A percentile compares a stretch with the other conserved stretches of the same genome.
Conservation (phyloP, 35 echinoderm and acorn worm genomes). For the Acanthaster planci region DNA sequence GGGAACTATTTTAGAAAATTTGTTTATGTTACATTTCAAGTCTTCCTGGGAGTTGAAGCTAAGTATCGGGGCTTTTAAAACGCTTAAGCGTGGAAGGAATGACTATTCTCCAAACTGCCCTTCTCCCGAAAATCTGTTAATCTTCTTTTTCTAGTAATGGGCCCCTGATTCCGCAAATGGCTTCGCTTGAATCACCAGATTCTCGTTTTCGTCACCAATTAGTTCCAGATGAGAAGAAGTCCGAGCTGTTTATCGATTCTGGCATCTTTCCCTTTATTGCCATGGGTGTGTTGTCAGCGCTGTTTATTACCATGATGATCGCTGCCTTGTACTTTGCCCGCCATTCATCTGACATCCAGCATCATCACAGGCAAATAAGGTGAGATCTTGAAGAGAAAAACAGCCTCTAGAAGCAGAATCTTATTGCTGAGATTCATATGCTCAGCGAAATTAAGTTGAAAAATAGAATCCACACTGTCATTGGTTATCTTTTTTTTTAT, state of each 20-base stretch:
- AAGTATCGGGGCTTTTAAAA: too few relatives aligned
- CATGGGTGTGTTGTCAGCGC: neutral
- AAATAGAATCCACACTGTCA: too few relatives aligned
- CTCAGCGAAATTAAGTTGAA: too few relatives aligned
- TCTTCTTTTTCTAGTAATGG: neutral
- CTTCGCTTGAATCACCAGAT: neutral
- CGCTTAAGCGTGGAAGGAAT: too few relatives aligned
- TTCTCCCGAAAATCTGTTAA: neutral
- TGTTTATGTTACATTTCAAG: too few relatives aligned
- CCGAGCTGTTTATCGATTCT: slow-evolving; percentile 6
- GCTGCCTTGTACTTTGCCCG: neutral
- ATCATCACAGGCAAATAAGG: too few relatives aligned
- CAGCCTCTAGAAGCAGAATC: too few relatives aligned
- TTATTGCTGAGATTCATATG: too few relatives aligned
- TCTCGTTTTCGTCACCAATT: neutral
- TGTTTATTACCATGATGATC: slow-evolving; percentile 9
- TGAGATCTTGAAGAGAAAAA: too few relatives aligned
- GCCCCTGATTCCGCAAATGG: neutral
- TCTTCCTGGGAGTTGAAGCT: too few relatives aligned
- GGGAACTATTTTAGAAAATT: too few relatives aligned
- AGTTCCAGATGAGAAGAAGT: slow-evolving; percentile 11
- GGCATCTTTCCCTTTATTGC: slow-evolving; percentile 13
- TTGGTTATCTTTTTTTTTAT: too few relatives aligned
- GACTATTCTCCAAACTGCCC: neutral
- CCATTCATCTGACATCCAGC: neutral